Evolutionary conservation across 2,797 vertebrate genomes (phyloP), one percentile per base, ranked within the genome.

Genomic region (Gastrophryne carolinensis): DNA sequence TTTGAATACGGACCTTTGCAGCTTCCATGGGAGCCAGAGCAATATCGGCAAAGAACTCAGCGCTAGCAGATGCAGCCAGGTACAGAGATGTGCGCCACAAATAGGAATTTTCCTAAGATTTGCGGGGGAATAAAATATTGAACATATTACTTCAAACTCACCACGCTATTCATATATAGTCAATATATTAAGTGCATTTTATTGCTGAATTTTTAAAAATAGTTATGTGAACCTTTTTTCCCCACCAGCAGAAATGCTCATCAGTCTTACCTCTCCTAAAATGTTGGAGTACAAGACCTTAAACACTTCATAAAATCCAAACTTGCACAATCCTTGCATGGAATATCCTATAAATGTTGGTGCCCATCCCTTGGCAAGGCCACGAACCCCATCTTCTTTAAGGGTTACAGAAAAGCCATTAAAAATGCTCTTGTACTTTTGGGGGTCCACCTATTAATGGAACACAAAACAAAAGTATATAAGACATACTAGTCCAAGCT

Each of bases 1-100:
- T 99, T 87, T 99, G 97, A 86, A 99, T 97, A 62, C 96, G 94
- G 52, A 98, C 96, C 86, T 99, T 99, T 71, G 89, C 91, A 82
- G 97, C 97, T 91, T 99, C 97, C 97, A 98, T 98, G 82, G 97
- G 97, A 90, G 95, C 93, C 89, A 98, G 91, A 78, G 97, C 97
- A 60, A 99, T 96, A 87, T 98, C 96, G 1, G 97, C 97, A 67
- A 98, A 98, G 89, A 98, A 99, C 85, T 98, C 97, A 0, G 97
- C 96, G 5, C 97, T 98, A 88, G 97, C 97, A 80, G 97, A 99
- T 37, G 97, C 92, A 5, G 94, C 96, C 85, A 98, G 89, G 84
- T 98, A 99, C 0, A 99, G 83, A 0, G 96, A 98, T 12, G 96
- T 99, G 82, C 97, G 95, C 97, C 97, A 99, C 83, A 97, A 79